Evolutionary conservation across 1,140 invertebrate genomes (phyloP), one percentile per base, ranked within the genome.

Genomic region (Solenopsis invicta): DNA sequence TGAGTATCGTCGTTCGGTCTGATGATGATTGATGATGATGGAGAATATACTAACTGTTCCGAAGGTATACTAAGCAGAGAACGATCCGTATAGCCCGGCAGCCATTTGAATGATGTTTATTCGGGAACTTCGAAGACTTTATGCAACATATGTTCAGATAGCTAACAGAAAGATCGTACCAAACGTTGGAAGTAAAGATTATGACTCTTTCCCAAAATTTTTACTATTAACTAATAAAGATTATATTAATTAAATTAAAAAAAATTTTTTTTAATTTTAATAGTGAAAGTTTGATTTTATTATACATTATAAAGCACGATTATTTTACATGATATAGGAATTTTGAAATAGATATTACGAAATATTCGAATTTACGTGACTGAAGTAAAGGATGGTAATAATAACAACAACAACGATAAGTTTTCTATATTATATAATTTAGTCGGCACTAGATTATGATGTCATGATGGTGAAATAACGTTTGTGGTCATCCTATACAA

Each of bases 1-100:
- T 90, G 82, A 77, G 75, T 91, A 87, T 92, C 92, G 92, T 90
- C 88, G 71, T 74, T 76, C 62, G 45, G 56, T 74, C 69, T 88
- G 91, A 92, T 90, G 91, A 92, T 92, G 92, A 92, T 92, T 74
- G 92, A 92, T 92, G 90, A 87, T 89, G 90, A 92, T 81, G 82
- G 84, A 87, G 90, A 86, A 87, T 75, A 75, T 75, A 81, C 67
- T 84, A 84, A 92, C 82, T 69, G 86, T 76, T 88, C 69, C 24
- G 74, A 86, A 75, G 85, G 89, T 90, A 86, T 87, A 91, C 75
- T 87, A 90, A 91, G 76, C 64, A 91, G 80, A 76, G 66, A 62
- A 50, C 52, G 50, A 41, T 86, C 67, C 72, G 87, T 81, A 90
- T 71, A 81, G 75, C 76, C 69, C 56, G 21, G 29, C 29, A 75